A percentile compares a stretch with the other conserved stretches of the same genome.
Evolutionary conservation across 37 sponge, comb jelly and placozoan genomes (phyloP).

Genomic region (Crambe crambe): DNA sequence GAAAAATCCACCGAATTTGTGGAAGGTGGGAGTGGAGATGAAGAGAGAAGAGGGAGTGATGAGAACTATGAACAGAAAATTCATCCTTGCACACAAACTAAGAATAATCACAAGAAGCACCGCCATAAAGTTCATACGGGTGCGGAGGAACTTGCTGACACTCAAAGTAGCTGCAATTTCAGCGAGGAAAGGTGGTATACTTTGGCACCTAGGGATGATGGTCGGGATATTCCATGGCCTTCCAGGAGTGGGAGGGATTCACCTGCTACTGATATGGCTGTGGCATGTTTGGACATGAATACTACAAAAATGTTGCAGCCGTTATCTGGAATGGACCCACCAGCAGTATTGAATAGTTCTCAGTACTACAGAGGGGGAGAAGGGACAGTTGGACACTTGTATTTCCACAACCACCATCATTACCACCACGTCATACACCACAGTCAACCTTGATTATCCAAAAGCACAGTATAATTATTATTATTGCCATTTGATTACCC

Average conservation of each 20-base stretch:
- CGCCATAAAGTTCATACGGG: not conserved
- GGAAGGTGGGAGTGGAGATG: not conserved
- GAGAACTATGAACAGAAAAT: not conserved
- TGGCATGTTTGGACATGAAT: slow-evolving; percentile 28
- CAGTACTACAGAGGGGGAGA: not conserved
- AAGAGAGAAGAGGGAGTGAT: not conserved
- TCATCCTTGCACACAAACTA: too few species aligned
- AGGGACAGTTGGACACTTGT: not conserved
- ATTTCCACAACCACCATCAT: slow-evolving; percentile 35
- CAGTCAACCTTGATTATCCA: slow-evolving; percentile 8
- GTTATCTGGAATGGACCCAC: not conserved
- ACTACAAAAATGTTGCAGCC: slow-evolving; percentile 18
- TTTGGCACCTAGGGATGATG: not conserved
- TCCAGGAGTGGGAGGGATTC: slow-evolving; percentile 33
- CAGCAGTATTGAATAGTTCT: not conserved
- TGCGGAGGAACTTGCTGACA: not conserved
- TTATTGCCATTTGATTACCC: not conserved
- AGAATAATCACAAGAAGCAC: not conserved
- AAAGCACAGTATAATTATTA: not conserved
- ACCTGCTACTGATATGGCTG: slow-evolving; percentile 59
- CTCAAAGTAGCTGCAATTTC: not conserved
- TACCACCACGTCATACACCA: slow-evolving; percentile 49
- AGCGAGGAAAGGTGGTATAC: not conserved
- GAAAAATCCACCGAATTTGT: not conserved
- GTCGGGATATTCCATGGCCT: slow-evolving; percentile 8